These are phyloP conservation scores for Pogonus chalceus DNA, from an alignment of 1,140 invertebrate genomes.

Conservation along the genomic window DNA sequence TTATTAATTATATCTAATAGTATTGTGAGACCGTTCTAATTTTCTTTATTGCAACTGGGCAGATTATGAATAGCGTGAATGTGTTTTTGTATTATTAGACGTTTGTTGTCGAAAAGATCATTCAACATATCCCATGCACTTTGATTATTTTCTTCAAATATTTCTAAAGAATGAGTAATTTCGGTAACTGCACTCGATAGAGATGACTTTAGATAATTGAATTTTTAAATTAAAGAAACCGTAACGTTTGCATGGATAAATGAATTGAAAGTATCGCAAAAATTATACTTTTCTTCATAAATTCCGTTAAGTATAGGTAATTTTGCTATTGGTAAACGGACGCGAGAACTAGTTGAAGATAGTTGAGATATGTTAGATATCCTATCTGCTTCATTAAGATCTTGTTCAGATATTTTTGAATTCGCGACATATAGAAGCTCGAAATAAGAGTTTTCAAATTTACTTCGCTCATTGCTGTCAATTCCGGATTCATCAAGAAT, in stretches of 20 bases:
- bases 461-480: neutral
- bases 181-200: conserved; percentile 24
- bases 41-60: conserved; percentile 20
- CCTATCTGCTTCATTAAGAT: neutral
- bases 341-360: neutral
- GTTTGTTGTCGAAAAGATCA: conserved; percentile 31
- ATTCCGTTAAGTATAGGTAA: conserved; percentile 24
- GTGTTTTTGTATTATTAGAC: conserved; percentile 28
- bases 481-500: neutral
- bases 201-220: conserved; percentile 26
- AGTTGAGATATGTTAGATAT: neutral
- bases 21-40: conserved; percentile 19
- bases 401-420: neutral
- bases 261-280: conserved; percentile 25
- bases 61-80: conserved; percentile 26
- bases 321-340: conserved; percentile 18
- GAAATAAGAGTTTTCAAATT: neutral
- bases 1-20: conserved; percentile 28
- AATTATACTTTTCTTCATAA: conserved; percentile 27
- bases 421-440: neutral
- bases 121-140: too few species aligned
- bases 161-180: conserved; percentile 24
- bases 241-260: conserved; percentile 22
- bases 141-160: conserved; percentile 30
- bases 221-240: conserved; percentile 23